Base-by-base conservation (phyloP, 2,113 vertebrate species). In the Oenanthe melanoleuca region DNA sequence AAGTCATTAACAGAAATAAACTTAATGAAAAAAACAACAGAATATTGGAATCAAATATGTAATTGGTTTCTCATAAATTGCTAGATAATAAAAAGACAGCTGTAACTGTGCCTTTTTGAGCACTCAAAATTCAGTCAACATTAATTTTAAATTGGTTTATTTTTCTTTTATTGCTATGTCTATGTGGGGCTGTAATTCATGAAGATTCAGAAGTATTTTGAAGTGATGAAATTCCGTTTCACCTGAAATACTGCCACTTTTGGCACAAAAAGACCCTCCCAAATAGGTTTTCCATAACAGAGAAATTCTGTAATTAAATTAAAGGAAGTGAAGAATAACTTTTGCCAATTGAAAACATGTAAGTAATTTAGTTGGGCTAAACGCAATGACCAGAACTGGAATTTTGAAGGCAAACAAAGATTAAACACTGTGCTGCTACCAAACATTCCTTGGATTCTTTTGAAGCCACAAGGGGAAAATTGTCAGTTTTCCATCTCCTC, bases 361-460 rank as follows among this genome's bases (percentile, higher is more conserved):
- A 75, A 78, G 37, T 69, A 38, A 91, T 81, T 89, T 93, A 81
- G 49, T 44, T 75, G 80, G 47, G 53, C 57, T 79, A 89, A 86
- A 91, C 81, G 53, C 50, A 96, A 71, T 81, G 64, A 75, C 69
- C 64, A 93, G 78, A 92, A 95, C 61, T 82, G 73, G 84, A 93
- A 95, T 84, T 96, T 63, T 56, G 85, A 90, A 88, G 55, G 55
- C 72, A 96, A 92, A 90, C 64, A 92, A 84, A 40, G 52, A 92
- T 80, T 93, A 80, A 93, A 94, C 44, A 56, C 79, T 73, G 18
- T 61, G 47, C 72, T 92, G 26, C 72, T 90, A 91, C 67, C 19
- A 83, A 93, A 80, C 69, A 89, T 95, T 94, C 83, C 28, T 53
- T 84, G 57, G 44, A 91, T 94, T 80, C 56, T 60, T 91, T 88